These are phyloP conservation scores for Agapornis roseicollis DNA, from an alignment of 2,113 vertebrate genomes.

Conservation along the genomic window DNA sequence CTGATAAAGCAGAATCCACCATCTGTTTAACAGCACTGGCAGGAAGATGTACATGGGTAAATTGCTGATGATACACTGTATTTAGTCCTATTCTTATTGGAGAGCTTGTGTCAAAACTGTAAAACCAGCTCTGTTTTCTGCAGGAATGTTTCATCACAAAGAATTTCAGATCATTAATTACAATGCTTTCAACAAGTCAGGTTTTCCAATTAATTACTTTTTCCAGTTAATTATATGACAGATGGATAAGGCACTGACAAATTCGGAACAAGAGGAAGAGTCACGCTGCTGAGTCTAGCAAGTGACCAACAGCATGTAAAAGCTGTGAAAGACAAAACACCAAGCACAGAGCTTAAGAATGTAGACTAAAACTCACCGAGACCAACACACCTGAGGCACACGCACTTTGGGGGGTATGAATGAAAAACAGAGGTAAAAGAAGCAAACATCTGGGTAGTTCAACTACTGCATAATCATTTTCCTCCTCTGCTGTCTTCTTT, in stretches of 20 bases:
- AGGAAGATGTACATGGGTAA: not conserved
- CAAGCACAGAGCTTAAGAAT: not conserved
- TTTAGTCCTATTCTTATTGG: not conserved
- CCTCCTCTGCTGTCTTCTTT: not conserved
- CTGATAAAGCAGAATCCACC: not conserved
- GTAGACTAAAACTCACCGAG: not conserved
- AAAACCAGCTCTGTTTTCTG: not conserved
- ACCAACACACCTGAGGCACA: not conserved
- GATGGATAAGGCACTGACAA: not conserved
- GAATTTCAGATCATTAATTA: slow-evolving; percentile 24
- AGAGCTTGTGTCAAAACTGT: not conserved
- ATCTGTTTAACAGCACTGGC: slow-evolving; percentile 14
- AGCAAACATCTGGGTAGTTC: not conserved
- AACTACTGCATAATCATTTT: not conserved
- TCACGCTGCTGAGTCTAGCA: not conserved
- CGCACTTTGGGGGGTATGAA: accelerated
- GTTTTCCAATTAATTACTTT: slow-evolving; percentile 44
- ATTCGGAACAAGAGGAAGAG: not conserved
- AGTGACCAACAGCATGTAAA: not conserved
- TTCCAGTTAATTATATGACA: slow-evolving; percentile 23
- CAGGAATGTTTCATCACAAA: not conserved
- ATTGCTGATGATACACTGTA: not conserved
- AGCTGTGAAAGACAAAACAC: not conserved
- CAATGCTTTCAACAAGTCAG: slow-evolving; percentile 19
- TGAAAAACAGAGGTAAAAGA: not conserved